Evolutionary conservation across 2,888 invertebrate genomes (phyloP), one percentile per base, ranked within the genome.

Genomic region (Augochlorella aurata): DNA sequence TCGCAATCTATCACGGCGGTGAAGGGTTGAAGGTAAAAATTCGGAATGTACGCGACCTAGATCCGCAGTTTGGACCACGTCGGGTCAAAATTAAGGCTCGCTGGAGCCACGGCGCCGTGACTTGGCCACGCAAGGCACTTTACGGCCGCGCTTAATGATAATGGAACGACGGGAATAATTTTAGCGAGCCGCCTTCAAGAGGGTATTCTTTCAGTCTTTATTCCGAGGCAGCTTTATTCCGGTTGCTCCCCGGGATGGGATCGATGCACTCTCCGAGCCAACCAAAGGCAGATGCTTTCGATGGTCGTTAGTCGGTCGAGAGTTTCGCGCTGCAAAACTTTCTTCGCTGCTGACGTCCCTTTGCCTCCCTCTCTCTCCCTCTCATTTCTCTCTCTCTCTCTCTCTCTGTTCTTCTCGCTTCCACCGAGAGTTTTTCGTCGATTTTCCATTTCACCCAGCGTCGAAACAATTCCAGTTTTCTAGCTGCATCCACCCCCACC

Each of bases 101-200:
- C 24, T 14, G 24, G 58, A 58, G 5, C 47, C n/a, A 1, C 21
- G 50, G n/a, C 14, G 52, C 70, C 71, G 58, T 47, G 61, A 70
- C 65, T n/a, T 45, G 24, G 14, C 63, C 38, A 65, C 38, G 49
- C 63, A 61, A 24, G 72, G 61, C 72, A 76, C 72, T 87, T 87
- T 81, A 82, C 83, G 83, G 72, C 81, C 79, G 63, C 71, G 82
- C 82, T 84, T 89, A 87, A 89, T 86, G 88, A 88, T 88, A 89
- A 89, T 88, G 87, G 86, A 88, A 87, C 86, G 85, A 84, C 83
- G 82, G 77, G 85, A 88, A 89, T 87, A 89, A 89, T 88, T 87
- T 85, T 83, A 78, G 72, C 79, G 73, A 69, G 70, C 61, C 76
- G 61, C 58, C 78, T 78, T 58, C 61, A 61, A 76, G 74, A 70